Conservation (phyloP, 1,140 invertebrate species). For the Scaptomyza hsui region DNA sequence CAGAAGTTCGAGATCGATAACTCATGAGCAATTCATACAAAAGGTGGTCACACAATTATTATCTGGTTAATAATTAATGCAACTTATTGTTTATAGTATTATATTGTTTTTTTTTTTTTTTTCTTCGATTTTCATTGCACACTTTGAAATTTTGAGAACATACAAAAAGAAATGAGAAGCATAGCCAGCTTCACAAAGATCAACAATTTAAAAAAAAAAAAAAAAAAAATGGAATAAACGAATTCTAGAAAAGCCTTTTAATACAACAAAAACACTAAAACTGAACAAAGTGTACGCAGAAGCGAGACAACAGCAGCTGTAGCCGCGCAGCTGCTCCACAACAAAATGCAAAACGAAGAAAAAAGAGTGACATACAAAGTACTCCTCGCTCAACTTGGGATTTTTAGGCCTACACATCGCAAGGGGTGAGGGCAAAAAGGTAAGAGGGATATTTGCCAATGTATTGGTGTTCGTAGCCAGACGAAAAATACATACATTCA, state of each 20-base stretch:
- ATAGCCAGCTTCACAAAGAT: conserved; percentile 28
- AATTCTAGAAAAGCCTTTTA: conserved; percentile 2
- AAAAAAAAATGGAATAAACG: conserved; percentile 3
- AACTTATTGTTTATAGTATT: conserved; percentile 34
- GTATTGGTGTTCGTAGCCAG: conserved; percentile 9
- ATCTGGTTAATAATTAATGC: conserved; percentile 42
- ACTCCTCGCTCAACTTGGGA: conserved; percentile 35
- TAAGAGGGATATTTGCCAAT: conserved; percentile 15
- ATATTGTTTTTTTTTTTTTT: conserved; percentile 63
- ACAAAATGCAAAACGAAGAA: conserved; percentile 44
- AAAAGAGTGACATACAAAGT: conserved; percentile 63
- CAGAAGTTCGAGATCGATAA: conserved; percentile 54
- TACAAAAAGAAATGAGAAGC: conserved; percentile 40
- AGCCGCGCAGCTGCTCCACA: conserved; percentile 66
- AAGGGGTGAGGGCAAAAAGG: conserved; percentile 34
- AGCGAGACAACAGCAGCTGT: conserved; percentile 74
- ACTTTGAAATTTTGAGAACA: conserved; percentile 67
- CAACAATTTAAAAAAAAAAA: conserved; percentile 16
- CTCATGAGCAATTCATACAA: conserved; percentile 52
- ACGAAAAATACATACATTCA: conserved; percentile 5
- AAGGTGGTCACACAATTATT: conserved; percentile 33
- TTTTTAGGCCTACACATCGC: conserved; percentile 26
- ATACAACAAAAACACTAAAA: conserved; percentile 1
- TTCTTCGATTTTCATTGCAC: conserved; percentile 69
- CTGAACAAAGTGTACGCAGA: conserved; percentile 47